phyloP scores from a whole-genome alignment of 2,888 invertebrate species.

The Mimas tiliae region DNA sequence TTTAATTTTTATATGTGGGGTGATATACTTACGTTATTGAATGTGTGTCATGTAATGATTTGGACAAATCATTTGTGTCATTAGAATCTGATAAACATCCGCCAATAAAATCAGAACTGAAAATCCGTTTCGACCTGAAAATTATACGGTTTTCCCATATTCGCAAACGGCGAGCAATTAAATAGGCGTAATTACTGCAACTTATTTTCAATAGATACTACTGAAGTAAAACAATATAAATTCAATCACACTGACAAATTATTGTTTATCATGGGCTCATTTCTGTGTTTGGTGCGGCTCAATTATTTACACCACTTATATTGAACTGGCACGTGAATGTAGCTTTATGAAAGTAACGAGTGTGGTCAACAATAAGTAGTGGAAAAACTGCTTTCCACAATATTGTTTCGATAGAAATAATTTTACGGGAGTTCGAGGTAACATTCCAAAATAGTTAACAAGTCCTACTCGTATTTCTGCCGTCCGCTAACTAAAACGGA shows the following conservation, averaged over 20 bases:
- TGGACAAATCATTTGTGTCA: background rate
- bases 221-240: slow-evolving; percentile 39
- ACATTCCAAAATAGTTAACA: background rate
- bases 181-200: slow-evolving; percentile 28
- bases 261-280: slow-evolving; percentile 41
- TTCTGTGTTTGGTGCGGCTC: slow-evolving; percentile 39
- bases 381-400: background rate
- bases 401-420: slow-evolving; percentile 1
- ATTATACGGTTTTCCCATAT: background rate
- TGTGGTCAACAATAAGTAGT: background rate
- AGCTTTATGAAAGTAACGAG: slow-evolving; percentile 1
- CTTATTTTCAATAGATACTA: slow-evolving; percentile 28
- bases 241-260: slow-evolving; percentile 43
- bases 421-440: background rate
- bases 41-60: no score
- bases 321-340: slow-evolving; percentile 33
- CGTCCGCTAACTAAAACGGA: no score
- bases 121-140: background rate
- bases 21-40: no score
- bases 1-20: no score
- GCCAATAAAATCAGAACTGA: background rate
- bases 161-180: slow-evolving; percentile 8
- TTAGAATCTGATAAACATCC: background rate
- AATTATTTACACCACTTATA: slow-evolving; percentile 44
- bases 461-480: no score